A percentile compares a stretch with the other conserved stretches of the same genome.
These are phyloP conservation scores for Bos javanicus DNA, from an alignment of 2,113 vertebrate genomes.

Conservation along the genomic window DNA sequence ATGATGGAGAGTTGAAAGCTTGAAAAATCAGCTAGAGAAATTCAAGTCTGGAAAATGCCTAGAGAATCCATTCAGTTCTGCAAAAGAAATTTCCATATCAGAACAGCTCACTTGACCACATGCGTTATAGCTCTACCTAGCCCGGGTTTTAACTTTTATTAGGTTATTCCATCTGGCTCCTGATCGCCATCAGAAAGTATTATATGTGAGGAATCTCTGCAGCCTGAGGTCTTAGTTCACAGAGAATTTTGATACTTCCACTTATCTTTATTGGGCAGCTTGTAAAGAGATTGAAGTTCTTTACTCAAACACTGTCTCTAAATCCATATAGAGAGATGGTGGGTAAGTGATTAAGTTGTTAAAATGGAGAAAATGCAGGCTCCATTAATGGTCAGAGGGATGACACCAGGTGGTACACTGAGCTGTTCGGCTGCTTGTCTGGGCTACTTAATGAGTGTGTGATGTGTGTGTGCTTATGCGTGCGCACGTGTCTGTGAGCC, in stretches of 20 bases:
- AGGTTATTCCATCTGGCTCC: slow-evolving; percentile 65
- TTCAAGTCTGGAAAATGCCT: slow-evolving; percentile 41
- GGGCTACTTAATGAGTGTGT: neutral
- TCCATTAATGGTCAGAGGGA: neutral
- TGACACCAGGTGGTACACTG: neutral
- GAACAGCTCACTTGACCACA: slow-evolving; percentile 38
- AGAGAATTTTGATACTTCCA: slow-evolving; percentile 54
- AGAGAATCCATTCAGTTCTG: neutral
- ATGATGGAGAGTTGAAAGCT: neutral
- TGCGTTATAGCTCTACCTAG: slow-evolving; percentile 34
- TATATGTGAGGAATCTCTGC: slow-evolving; percentile 14
- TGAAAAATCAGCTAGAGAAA: slow-evolving; percentile 19
- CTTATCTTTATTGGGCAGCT: slow-evolving; percentile 65
- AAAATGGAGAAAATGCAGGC: neutral
- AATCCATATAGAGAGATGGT: slow-evolving; percentile 18
- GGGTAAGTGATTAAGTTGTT: slow-evolving; percentile 19
- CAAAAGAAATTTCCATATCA: slow-evolving; percentile 54
- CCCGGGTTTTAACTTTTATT: slow-evolving; percentile 64
- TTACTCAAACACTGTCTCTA: slow-evolving; percentile 14
- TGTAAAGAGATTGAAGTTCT: slow-evolving; percentile 50
- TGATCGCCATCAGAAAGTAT: slow-evolving; percentile 59
- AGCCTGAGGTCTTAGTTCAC: slow-evolving; percentile 53
- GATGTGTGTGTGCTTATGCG: neutral
- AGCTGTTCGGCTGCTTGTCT: neutral
- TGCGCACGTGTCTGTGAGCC: neutral